Conservation (phyloP, 2,113 vertebrate species). For the Anhinga rufa region DNA sequence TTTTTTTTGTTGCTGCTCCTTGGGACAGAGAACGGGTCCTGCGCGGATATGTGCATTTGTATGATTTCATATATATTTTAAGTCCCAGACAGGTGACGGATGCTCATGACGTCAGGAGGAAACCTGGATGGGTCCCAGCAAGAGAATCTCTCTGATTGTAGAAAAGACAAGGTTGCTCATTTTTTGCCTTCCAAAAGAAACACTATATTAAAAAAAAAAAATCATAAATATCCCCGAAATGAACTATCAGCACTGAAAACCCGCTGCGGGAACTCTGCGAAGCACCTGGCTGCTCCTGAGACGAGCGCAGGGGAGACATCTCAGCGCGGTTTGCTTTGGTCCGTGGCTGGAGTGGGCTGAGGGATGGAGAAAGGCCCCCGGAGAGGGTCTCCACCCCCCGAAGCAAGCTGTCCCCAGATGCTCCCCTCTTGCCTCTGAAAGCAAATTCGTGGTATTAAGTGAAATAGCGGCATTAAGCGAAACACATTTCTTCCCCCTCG, state of each 20-base stretch:
- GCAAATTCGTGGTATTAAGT: neutral
- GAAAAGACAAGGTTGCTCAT: rapidly evolving
- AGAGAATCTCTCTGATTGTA: neutral
- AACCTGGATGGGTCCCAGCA: neutral
- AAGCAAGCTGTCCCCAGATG: neutral
- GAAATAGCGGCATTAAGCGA: neutral
- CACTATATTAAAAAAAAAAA: too few species aligned
- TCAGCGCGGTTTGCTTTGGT: neutral
- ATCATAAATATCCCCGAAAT: neutral
- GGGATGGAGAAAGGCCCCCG: neutral
- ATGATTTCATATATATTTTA: neutral
- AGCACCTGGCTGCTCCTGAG: neutral
- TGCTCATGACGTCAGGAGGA: neutral
- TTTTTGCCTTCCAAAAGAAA: neutral
- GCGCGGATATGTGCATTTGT: neutral
- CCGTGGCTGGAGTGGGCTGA: neutral
- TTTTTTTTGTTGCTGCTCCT: neutral
- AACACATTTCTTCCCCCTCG: neutral
- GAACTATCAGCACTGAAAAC: neutral
- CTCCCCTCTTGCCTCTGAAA: neutral
- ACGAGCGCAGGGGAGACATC: rapidly evolving
- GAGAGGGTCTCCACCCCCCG: neutral
- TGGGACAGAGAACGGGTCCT: neutral
- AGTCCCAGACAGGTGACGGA: neutral
- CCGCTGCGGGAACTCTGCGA: neutral